Conservation (phyloP, 2,797 vertebrate species). For the Catamblyrhynchus diadema region DNA sequence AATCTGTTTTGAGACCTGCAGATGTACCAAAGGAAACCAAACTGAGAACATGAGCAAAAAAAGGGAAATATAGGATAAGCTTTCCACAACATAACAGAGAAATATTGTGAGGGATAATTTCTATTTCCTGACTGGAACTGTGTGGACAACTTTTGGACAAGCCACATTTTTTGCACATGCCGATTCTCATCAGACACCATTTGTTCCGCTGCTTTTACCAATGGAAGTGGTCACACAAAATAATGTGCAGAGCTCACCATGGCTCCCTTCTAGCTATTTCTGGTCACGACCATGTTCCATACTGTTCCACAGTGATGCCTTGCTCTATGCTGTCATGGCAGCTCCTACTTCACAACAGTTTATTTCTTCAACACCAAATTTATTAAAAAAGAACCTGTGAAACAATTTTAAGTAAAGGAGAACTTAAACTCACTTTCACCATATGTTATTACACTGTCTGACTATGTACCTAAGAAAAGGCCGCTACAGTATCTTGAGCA, state of each 20-base stretch:
- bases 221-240: not conserved
- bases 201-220: not conserved
- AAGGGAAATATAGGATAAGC: not conserved
- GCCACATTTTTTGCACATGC: not conserved
- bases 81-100: not conserved
- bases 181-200: not conserved
- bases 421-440: not conserved
- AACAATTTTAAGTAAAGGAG: not conserved
- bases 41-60: not conserved
- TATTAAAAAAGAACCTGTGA: not conserved
- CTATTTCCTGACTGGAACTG: not conserved
- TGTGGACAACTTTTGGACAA: not conserved
- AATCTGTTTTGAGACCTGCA: not conserved
- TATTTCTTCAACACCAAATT: not conserved
- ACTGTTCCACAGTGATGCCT: not conserved
- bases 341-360: not conserved
- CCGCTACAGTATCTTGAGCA: not conserved
- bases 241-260: not conserved
- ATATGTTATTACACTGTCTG: not conserved
- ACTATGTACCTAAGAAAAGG: not conserved
- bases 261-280: not conserved
- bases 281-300: fast-evolving
- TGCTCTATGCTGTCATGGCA: not conserved
- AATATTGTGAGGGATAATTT: not conserved
- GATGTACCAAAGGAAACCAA: not conserved